phyloP scores from a whole-genome alignment of 2,888 invertebrate species.

The Thecocarcelia acutangulata region DNA sequence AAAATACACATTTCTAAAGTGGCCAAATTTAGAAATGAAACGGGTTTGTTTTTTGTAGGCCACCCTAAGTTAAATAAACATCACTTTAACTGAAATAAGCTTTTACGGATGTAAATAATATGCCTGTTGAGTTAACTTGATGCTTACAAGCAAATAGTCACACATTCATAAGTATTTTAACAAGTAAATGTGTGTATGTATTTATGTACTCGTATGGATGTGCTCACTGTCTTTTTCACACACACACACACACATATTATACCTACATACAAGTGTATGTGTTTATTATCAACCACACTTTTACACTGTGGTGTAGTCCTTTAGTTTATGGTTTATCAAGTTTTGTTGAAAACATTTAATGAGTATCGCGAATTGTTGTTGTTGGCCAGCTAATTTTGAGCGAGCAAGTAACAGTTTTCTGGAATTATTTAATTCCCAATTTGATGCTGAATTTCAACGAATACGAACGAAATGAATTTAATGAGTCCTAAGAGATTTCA shows the following conservation, averaged over 20 bases:
- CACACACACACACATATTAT: no score
- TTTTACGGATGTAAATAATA: constrained; percentile 32
- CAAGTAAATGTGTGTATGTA: no score
- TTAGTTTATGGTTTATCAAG: constrained; percentile 42
- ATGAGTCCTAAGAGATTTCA: no score
- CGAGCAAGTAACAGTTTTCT: no score
- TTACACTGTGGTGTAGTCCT: neutral
- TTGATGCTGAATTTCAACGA: neutral
- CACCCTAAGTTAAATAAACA: neutral
- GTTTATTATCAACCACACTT: neutral
- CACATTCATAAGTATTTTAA: neutral
- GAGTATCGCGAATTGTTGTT: constrained; percentile 14
- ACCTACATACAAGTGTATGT: no score
- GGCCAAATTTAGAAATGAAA: no score
- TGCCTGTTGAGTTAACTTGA: constrained; percentile 52
- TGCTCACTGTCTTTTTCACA: no score
- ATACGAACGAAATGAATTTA: no score
- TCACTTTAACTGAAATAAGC: neutral
- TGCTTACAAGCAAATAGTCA: neutral
- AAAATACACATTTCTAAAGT: no score
- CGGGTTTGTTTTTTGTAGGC: no score
- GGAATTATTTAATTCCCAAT: constrained; percentile 6
- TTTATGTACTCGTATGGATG: neutral
- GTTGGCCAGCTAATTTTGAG: neutral
- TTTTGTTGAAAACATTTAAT: constrained; percentile 36